Evolutionary conservation across 2,888 invertebrate species (phyloP).

Genomic region (Dolichopus griseipennis): DNA sequence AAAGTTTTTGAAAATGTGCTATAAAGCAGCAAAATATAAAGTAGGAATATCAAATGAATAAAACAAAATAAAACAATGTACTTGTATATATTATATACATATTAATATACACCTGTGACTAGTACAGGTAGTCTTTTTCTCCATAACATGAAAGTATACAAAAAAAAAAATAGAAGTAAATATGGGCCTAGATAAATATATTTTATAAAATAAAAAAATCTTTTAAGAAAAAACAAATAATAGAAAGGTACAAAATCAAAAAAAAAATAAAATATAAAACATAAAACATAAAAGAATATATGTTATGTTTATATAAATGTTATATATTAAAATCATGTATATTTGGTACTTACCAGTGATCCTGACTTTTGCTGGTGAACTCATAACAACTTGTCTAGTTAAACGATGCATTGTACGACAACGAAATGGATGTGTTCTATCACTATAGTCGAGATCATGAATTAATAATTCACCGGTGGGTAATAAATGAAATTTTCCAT

Average conservation of each 20-base stretch:
- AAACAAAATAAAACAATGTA: too few species aligned
- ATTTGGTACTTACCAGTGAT: conserved; percentile 53
- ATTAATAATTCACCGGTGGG: conserved; percentile 65
- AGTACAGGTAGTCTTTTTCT: too few species aligned
- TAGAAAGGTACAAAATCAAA: neutral
- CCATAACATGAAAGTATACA: neutral
- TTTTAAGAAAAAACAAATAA: neutral
- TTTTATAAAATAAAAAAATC: neutral
- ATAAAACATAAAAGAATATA: neutral
- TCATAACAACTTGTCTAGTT: conserved; percentile 61
- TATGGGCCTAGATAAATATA: neutral
- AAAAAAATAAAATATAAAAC: neutral
- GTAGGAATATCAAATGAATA: too few species aligned
- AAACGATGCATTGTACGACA: conserved; percentile 66
- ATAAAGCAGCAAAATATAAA: too few species aligned
- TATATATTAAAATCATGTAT: neutral
- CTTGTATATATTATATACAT: too few species aligned
- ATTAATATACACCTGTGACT: too few species aligned
- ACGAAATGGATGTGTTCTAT: conserved; percentile 62
- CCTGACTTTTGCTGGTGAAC: conserved; percentile 58
- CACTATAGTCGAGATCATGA: conserved; percentile 64
- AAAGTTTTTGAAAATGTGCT: too few species aligned
- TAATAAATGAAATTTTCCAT: conserved; percentile 66
- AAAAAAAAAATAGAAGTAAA: neutral
- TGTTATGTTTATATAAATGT: neutral